Conservation (phyloP, 2,113 vertebrate species). For the Manacus vitellinus region DNA sequence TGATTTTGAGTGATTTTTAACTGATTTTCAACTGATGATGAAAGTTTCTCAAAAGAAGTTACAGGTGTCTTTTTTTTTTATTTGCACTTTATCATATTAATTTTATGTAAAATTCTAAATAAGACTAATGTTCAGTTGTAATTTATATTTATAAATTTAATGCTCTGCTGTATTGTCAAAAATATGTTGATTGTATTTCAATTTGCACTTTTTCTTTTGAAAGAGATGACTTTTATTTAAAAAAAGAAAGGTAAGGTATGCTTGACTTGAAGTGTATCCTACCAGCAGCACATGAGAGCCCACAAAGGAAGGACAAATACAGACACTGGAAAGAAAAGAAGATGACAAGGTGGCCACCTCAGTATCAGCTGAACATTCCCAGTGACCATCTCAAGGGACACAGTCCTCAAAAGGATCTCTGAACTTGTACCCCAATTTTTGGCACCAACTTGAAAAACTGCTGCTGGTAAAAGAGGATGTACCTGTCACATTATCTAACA, state of each 20-base stretch:
- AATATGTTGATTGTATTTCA: background rate
- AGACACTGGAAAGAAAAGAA: background rate
- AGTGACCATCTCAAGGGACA: background rate
- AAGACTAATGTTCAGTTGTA: background rate
- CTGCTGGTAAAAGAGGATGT: background rate
- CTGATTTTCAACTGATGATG: background rate
- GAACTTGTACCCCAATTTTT: background rate
- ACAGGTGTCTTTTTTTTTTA: background rate
- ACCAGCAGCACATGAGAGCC: background rate
- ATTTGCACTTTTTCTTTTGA: constrained; percentile 15
- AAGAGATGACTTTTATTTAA: too few relatives aligned
- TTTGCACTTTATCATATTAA: constrained; percentile 55
- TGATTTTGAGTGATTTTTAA: background rate
- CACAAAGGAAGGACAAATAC: background rate
- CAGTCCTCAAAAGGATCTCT: background rate
- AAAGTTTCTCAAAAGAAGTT: background rate
- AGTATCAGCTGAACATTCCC: background rate
- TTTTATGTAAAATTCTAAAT: constrained; percentile 8
- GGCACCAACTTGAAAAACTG: background rate
- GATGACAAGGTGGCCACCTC: background rate
- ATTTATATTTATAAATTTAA: constrained; percentile 17
- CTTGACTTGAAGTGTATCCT: background rate
- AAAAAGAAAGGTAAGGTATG: background rate
- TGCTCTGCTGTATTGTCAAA: background rate
- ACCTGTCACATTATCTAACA: background rate